Conservation (phyloP, 2,888 invertebrate species). For the Limnephilus marmoratus region DNA sequence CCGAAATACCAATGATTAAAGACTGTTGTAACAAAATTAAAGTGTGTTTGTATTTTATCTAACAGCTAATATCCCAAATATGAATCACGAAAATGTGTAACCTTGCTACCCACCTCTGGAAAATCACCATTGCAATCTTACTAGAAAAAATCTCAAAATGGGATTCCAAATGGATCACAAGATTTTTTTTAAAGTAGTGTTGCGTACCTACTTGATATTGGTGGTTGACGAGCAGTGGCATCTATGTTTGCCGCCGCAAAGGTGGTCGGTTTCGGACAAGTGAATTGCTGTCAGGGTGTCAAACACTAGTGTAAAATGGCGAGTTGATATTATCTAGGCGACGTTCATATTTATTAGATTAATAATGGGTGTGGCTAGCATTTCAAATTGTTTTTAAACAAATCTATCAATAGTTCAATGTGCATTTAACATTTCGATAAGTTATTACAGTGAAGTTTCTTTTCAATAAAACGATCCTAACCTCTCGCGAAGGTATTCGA, state of each 20-base stretch:
- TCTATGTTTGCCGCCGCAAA: constrained; percentile 11
- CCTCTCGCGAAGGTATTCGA: constrained; percentile 46
- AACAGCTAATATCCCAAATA: too few relatives aligned
- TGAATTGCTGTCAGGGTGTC: constrained; percentile 59
- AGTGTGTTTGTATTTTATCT: too few relatives aligned
- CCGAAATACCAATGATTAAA: too few relatives aligned
- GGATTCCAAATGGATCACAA: too few relatives aligned
- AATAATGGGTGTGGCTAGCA: constrained; percentile 58
- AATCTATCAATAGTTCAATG: constrained; percentile 26
- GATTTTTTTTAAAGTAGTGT: neutral
- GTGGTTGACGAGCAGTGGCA: neutral
- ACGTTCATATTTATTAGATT: constrained; percentile 58
- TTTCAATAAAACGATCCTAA: constrained; percentile 51
- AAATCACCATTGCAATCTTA: neutral
- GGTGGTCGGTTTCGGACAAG: constrained; percentile 27
- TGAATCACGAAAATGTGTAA: neutral
- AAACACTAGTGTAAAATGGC: constrained; percentile 58
- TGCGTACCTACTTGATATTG: constrained; percentile 26
- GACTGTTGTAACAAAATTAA: too few relatives aligned
- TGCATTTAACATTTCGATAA: constrained; percentile 29
- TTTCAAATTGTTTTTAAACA: constrained; percentile 45
- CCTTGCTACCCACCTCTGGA: neutral
- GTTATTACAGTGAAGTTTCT: constrained; percentile 45
- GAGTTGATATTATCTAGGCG: constrained; percentile 55
- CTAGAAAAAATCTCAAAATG: neutral